phyloP scores from a whole-genome alignment of 2,113 vertebrate genomes.

The Zosterops lateralis region DNA sequence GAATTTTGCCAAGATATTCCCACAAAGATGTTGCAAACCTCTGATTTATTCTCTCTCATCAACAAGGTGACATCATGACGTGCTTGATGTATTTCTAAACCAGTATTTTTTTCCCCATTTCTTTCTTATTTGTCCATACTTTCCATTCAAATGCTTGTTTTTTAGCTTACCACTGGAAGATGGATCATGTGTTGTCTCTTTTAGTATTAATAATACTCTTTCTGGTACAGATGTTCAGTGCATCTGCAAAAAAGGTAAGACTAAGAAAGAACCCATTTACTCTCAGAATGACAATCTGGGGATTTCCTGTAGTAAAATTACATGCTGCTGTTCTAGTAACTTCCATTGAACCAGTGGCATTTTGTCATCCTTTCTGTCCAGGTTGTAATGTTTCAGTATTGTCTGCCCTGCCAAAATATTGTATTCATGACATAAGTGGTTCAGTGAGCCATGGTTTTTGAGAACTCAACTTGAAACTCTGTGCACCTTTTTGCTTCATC shows the following conservation, averaged over 20 bases:
- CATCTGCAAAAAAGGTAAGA: neutral
- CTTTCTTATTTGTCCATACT: neutral
- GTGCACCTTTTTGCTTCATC: neutral
- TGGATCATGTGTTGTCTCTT: neutral
- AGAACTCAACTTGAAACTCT: neutral
- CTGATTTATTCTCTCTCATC: neutral
- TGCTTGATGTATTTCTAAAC: neutral
- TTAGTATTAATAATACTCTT: neutral
- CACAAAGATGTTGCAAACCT: neutral
- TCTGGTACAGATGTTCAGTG: neutral
- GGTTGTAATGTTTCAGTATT: neutral
- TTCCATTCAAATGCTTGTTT: neutral
- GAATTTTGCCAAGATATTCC: neutral
- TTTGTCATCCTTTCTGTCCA: neutral
- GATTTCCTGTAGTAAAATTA: slow-evolving; percentile 21
- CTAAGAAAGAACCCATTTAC: neutral
- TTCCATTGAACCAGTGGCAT: neutral
- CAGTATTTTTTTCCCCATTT: rapidly evolving
- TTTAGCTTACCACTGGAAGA: neutral
- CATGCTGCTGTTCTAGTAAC: neutral
- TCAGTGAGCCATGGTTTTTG: neutral
- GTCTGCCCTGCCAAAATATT: neutral
- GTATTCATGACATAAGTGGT: neutral
- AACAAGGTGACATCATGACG: neutral
- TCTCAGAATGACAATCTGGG: neutral